Evolutionary conservation across 2,113 vertebrate species (phyloP).

Genomic region (Paedocypris sp.): DNA sequence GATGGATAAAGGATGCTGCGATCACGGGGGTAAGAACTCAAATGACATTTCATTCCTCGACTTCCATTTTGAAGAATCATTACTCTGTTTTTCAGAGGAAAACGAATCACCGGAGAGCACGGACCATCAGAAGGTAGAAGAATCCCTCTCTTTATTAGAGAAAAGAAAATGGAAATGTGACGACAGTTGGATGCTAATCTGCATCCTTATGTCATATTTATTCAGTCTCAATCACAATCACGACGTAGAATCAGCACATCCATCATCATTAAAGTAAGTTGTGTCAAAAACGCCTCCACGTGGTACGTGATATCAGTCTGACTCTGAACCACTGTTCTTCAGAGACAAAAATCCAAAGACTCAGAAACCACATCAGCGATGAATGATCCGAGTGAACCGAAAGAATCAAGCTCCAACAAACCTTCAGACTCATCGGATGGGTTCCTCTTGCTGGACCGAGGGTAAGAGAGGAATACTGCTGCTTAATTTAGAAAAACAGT

Average conservation of each 20-base stretch:
- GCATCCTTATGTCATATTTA: neutral
- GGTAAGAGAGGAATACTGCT: neutral
- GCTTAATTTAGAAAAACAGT: too few relatives aligned
- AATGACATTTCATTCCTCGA: neutral
- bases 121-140: too few relatives aligned
- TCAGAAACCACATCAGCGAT: slow-evolving; percentile 9
- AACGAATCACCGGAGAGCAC: too few relatives aligned
- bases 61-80: neutral
- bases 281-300: slow-evolving; percentile 44
- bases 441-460: neutral
- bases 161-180: too few relatives aligned
- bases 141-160: too few relatives aligned
- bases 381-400: neutral
- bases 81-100: too few relatives aligned
- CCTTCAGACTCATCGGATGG: neutral
- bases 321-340: too few relatives aligned
- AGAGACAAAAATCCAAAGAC: slow-evolving; percentile 18
- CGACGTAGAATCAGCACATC: slow-evolving; percentile 50
- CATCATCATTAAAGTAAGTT: slow-evolving; percentile 55
- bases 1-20: slow-evolving; percentile 49
- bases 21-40: slow-evolving; percentile 43
- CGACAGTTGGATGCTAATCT: neutral
- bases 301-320: too few relatives aligned
- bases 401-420: neutral
- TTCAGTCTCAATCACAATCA: neutral